phyloP scores from a whole-genome alignment of 1,140 invertebrate species.

The Temnothorax longispinosus region DNA sequence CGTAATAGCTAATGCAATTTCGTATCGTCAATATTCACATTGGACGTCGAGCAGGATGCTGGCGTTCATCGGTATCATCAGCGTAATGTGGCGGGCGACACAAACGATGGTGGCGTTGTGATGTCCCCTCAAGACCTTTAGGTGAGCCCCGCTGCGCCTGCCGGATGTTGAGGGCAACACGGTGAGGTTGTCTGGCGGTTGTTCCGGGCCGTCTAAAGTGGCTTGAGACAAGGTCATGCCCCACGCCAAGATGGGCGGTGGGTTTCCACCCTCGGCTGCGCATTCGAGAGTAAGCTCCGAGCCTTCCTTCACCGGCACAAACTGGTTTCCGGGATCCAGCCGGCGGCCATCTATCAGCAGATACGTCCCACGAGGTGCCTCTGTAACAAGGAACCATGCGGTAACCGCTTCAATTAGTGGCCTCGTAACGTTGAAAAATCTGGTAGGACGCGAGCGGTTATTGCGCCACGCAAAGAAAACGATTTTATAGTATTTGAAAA shows the following conservation, averaged over 20 bases:
- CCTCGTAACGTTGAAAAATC: slow-evolving; percentile 68
- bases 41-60: slow-evolving; percentile 92
- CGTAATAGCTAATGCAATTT: background rate
- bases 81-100: slow-evolving; percentile 90
- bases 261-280: slow-evolving; percentile 93
- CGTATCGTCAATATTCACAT: slow-evolving; percentile 88
- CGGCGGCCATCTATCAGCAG: slow-evolving; percentile 92
- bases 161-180: slow-evolving; percentile 85
- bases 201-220: slow-evolving; percentile 86
- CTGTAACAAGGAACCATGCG: slow-evolving; percentile 85
- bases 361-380: slow-evolving; percentile 92
- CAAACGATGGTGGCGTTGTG: slow-evolving; percentile 92
- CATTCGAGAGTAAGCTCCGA: slow-evolving; percentile 92
- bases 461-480: background rate
- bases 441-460: slow-evolving; percentile 4
- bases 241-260: slow-evolving; percentile 91
- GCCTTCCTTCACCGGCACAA: slow-evolving; percentile 93
- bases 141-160: slow-evolving; percentile 88
- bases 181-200: slow-evolving; percentile 84
- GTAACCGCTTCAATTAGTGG: slow-evolving; percentile 57
- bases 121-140: slow-evolving; percentile 90
- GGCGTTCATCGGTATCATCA: slow-evolving; percentile 89
- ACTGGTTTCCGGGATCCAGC: slow-evolving; percentile 93
- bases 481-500: background rate
- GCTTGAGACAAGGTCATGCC: slow-evolving; percentile 88